Evolutionary conservation across 2,888 invertebrate species (phyloP), one percentile per base, ranked within the genome.

Genomic region (Diogma glabrata): DNA sequence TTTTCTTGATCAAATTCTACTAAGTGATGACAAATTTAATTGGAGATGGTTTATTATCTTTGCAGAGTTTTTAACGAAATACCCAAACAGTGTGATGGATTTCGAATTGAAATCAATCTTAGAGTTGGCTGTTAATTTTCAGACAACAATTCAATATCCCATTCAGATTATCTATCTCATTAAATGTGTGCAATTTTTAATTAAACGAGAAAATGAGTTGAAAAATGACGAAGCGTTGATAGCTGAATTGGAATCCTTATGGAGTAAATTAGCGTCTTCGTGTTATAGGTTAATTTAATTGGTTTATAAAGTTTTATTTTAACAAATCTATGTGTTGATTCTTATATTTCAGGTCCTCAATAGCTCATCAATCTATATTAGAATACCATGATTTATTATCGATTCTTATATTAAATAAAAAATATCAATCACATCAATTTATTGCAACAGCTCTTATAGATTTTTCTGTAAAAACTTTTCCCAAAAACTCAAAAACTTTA

Each of bases 81-180:
- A 43, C 23, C 14, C 43, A 14, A 43, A 43, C 3, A 9, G n/a
- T 3, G 23, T 43, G 1, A n/a, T 22, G 3, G 2, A 20, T 3
- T 22, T n/a, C 23, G 43, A 43, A 22, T 14, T 43, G 12, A 22
- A 22, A 22, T 3, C 4, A 12, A 43, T 43, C 23, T 23, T 43
- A 8, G 43, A 43, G n/a, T 3, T 43, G 22, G 20, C 23, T 3
- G 23, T 14, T 22, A 43, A 43, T 22, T 43, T 22, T 20, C 43
- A 43, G 23, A n/a, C 43, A 6, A 43, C 23, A n/a, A 43, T 43
- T 43, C 43, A 43, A 14, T 43, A 43, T 43, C 43, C 43, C 3
- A 43, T 43, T 14, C 43, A 43, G 23, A 43, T 43, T 5, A 14
- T 43, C 1, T 10, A 20, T n/a, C 12, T 43, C 20, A 8, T 22